Conservation (phyloP, 53 echinoderm and acorn worm genomes). For the Patiria pectinifera region DNA sequence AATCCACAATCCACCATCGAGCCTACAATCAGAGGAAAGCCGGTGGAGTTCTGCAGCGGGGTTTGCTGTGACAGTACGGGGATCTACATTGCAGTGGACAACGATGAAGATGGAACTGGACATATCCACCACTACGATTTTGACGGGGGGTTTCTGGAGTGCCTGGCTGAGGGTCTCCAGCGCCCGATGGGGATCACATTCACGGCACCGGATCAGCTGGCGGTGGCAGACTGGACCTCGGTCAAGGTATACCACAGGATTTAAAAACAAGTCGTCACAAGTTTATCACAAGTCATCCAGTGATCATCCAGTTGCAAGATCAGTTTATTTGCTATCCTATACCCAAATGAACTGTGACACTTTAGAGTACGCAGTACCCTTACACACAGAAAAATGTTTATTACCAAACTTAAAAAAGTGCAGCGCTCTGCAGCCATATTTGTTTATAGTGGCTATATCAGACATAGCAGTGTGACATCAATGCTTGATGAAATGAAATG, state of each 20-base stretch:
- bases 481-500: too few species aligned
- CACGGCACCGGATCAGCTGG: conserved; percentile 3
- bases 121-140: conserved; percentile 18
- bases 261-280: too few species aligned
- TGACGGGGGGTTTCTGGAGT: background rate
- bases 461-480: too few species aligned
- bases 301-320: too few species aligned
- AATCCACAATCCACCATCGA: background rate
- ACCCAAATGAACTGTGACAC: too few species aligned
- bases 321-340: too few species aligned
- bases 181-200: background rate
- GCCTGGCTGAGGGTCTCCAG: background rate
- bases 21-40: background rate
- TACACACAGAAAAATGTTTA: too few species aligned
- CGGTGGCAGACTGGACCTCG: background rate
- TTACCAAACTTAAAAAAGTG: too few species aligned
- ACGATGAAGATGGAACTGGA: background rate
- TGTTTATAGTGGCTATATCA: too few species aligned
- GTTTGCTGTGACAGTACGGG: background rate
- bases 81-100: background rate
- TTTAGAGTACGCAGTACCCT: too few species aligned
- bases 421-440: too few species aligned
- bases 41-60: background rate
- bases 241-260: background rate
- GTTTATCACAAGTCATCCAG: too few species aligned